Conservation (phyloP, 2,888 invertebrate species). For the Limnephilus auricula region DNA sequence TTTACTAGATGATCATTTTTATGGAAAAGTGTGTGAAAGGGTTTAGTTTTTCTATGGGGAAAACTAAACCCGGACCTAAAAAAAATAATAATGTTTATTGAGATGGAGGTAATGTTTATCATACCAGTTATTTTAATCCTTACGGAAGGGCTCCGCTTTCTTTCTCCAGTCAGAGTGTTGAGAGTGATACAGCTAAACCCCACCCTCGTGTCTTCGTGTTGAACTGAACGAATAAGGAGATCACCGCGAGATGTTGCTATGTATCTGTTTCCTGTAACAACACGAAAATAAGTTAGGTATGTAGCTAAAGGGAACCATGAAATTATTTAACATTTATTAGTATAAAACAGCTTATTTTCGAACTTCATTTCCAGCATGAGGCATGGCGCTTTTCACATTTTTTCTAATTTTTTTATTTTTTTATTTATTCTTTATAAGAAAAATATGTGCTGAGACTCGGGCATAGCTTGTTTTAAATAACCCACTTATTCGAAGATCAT, state of each 20-base stretch:
- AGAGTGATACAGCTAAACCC: constrained; percentile 88
- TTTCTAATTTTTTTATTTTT: not conserved
- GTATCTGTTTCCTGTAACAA: constrained; percentile 80
- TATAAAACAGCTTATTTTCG: no score
- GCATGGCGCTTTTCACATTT: not conserved
- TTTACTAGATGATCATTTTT: no score
- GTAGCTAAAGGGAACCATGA: not conserved
- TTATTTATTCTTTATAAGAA: no score
- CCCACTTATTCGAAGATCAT: not conserved
- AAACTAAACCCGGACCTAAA: no score
- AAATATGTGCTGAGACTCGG: not conserved
- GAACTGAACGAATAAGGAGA: constrained; percentile 85
- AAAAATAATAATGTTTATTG: no score
- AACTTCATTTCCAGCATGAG: not conserved
- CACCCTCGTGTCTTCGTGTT: constrained; percentile 83
- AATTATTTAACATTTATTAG: not conserved
- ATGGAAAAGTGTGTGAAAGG: no score
- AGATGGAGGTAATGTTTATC: constrained; percentile 61
- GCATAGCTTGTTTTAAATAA: not conserved
- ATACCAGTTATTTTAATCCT: constrained; percentile 84
- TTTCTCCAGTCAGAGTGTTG: constrained; percentile 88
- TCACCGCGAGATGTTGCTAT: constrained; percentile 82
- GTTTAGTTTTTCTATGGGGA: no score
- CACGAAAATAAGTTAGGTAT: constrained; percentile 5
- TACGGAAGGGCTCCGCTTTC: constrained; percentile 83